phyloP scores from a whole-genome alignment of 2,888 invertebrate species.

The Nysson spinosus region DNA sequence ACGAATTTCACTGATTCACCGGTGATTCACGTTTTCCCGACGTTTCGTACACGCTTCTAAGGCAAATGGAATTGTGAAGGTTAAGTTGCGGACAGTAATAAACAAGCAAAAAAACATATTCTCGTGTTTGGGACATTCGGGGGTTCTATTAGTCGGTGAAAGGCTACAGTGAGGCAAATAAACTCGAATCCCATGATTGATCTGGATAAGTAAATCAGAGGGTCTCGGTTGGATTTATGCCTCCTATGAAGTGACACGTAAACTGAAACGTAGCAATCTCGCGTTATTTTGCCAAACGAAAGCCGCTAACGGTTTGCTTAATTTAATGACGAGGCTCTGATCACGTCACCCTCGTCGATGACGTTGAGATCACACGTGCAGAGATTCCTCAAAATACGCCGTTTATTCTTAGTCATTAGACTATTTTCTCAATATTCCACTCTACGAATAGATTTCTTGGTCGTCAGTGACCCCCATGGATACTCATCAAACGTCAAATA shows the following conservation, averaged over 20 bases:
- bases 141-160: conserved; percentile 10
- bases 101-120: conserved; percentile 15
- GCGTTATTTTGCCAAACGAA: conserved; percentile 5
- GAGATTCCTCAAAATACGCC: conserved; percentile 10
- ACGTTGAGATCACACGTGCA: conserved; percentile 1
- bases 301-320: background rate
- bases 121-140: background rate
- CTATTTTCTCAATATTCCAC: no score
- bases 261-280: background rate
- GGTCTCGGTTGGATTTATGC: conserved; percentile 9
- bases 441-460: no score
- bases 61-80: no score
- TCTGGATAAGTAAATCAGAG: conserved; percentile 33
- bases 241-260: conserved; percentile 12
- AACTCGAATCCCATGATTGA: conserved; percentile 22
- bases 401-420: no score
- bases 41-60: no score
- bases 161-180: conserved; percentile 22
- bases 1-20: no score
- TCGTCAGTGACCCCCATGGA: no score
- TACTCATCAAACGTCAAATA: background rate
- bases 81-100: background rate
- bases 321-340: conserved; percentile 14
- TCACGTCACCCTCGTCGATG: background rate
- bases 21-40: no score